phyloP scores from a whole-genome alignment of 2,888 invertebrate species.

The Pheosia gnoma region DNA sequence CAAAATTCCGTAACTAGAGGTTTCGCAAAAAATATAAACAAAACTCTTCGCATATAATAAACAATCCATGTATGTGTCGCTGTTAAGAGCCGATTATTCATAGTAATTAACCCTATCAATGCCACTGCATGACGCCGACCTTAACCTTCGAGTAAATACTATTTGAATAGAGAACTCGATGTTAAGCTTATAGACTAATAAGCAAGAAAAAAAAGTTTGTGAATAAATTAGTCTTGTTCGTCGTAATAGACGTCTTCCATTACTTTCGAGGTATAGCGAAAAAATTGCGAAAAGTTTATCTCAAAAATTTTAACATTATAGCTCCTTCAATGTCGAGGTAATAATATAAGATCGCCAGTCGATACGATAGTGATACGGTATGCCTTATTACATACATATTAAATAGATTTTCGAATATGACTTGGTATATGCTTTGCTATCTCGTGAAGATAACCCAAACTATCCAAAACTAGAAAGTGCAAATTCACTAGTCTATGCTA shows the following conservation, averaged over 20 bases:
- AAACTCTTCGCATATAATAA: not conserved
- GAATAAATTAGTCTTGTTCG: too few relatives aligned
- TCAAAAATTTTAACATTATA: too few relatives aligned
- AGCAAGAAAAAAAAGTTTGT: too few relatives aligned
- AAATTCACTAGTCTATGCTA: conserved; percentile 7
- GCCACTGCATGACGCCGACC: not conserved
- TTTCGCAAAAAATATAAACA: not conserved
- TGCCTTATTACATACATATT: not conserved
- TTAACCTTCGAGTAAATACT: not conserved
- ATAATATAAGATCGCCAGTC: too few relatives aligned
- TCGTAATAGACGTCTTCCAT: too few relatives aligned
- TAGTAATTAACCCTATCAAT: conserved; percentile 1
- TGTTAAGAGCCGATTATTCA: conserved; percentile 1
- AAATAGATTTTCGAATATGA: not conserved
- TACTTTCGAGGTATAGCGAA: too few relatives aligned
- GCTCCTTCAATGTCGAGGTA: too few relatives aligned
- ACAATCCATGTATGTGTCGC: conserved; percentile 8
- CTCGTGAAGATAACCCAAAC: not conserved
- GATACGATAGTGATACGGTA: not conserved
- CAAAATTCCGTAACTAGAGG: not conserved
- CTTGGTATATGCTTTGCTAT: not conserved
- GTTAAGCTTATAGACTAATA: too few relatives aligned
- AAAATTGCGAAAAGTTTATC: too few relatives aligned
- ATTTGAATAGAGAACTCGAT: not conserved
- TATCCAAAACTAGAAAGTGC: conserved; percentile 16